These are phyloP conservation scores for Ctenoplectra terminalis DNA, from an alignment of 1,140 invertebrate genomes.

Conservation along the genomic window DNA sequence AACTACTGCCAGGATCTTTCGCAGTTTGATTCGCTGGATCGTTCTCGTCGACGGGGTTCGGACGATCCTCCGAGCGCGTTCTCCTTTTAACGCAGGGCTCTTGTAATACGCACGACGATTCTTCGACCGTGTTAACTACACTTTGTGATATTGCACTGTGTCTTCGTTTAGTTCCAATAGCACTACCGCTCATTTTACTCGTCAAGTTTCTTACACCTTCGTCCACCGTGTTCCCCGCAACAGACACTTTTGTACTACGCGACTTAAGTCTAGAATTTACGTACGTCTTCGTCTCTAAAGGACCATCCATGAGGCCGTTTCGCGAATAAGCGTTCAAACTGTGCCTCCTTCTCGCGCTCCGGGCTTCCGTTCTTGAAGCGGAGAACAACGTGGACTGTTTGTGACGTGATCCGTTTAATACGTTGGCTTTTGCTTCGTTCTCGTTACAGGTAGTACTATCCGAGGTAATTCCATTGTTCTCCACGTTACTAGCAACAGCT, in stretches of 20 bases:
- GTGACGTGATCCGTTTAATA: conserved; percentile 42
- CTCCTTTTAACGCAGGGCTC: conserved; percentile 73
- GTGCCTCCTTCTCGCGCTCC: conserved; percentile 52
- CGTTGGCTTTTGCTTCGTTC: conserved; percentile 21
- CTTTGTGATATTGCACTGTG: conserved; percentile 70
- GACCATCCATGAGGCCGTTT: conserved; percentile 18
- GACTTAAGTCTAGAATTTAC: conserved; percentile 62
- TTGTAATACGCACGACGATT: conserved; percentile 35
- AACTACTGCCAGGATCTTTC: conserved; percentile 64
- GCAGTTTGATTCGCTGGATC: conserved; percentile 74
- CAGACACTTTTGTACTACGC: conserved; percentile 42
- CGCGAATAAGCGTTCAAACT: conserved; percentile 46
- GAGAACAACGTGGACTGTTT: conserved; percentile 55
- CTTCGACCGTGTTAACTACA: conserved; percentile 37
- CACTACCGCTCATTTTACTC: conserved; percentile 7
- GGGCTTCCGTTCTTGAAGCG: not conserved
- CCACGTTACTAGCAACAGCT: conserved; percentile 8
- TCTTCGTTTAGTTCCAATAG: conserved; percentile 63
- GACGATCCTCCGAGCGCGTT: conserved; percentile 77
- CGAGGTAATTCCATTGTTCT: not conserved
- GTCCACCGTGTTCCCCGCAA: conserved; percentile 8
- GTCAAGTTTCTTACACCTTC: conserved; percentile 22
- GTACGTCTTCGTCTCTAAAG: conserved; percentile 56
- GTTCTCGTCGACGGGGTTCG: conserved; percentile 76
- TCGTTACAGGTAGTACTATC: conserved; percentile 10